Evolutionary conservation across 2,113 vertebrate genomes (phyloP).

Genomic region (Emberiza fucata): DNA sequence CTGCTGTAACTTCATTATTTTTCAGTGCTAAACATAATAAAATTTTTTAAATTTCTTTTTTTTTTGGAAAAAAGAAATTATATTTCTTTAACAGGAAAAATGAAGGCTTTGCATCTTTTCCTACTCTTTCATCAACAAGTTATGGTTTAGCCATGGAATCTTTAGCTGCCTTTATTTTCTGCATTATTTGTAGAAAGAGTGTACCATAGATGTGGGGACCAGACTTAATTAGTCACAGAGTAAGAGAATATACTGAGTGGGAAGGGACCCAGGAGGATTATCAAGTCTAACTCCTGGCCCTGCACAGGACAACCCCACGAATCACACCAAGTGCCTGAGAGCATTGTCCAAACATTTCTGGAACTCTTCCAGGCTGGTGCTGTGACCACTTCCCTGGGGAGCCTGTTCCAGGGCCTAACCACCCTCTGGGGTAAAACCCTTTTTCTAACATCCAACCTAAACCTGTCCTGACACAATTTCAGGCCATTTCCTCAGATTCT

Average conservation of each 20-base stretch:
- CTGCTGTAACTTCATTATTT: not conserved
- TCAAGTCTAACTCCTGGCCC: not conserved
- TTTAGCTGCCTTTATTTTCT: not conserved
- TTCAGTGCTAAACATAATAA: not conserved
- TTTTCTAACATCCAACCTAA: not conserved
- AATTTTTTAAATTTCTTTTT: not conserved
- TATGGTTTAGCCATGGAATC: not conserved
- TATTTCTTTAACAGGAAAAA: not conserved
- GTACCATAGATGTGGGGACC: fast-evolving
- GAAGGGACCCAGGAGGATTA: not conserved
- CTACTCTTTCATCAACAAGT: not conserved
- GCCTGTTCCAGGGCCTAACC: fast-evolving
- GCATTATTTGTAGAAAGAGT: not conserved
- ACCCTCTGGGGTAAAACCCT: not conserved
- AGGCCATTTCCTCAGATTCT: fast-evolving
- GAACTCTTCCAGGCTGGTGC: not conserved
- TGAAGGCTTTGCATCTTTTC: not conserved
- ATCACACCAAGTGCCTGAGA: too few species aligned
- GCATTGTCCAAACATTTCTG: not conserved
- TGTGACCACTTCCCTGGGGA: too few species aligned
- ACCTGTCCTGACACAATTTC: not conserved
- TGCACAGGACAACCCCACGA: not conserved
- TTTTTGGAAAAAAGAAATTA: not conserved
- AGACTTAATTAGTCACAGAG: not conserved
- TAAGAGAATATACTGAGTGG: not conserved